Percentiles rank a stretch among this genome's conserved stretches.
These are phyloP conservation scores for Forficula auricularia DNA, from an alignment of 1,140 invertebrate species.

Conservation along the genomic window DNA sequence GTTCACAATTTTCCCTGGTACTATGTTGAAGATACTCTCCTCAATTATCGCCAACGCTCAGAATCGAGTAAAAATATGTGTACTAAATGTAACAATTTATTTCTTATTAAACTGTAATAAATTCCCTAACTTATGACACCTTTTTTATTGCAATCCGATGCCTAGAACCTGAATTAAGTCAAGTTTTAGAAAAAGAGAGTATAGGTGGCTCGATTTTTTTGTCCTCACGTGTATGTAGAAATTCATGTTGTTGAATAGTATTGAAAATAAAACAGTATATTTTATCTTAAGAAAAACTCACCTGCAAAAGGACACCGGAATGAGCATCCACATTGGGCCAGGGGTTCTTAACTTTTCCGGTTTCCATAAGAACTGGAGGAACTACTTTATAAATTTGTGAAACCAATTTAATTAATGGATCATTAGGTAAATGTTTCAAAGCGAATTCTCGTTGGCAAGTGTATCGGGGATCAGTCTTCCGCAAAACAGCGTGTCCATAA, in stretches of 20 bases:
- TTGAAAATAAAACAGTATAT: not conserved
- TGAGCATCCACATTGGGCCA: constrained; percentile 99
- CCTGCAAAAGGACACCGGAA: constrained; percentile 78
- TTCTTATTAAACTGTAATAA: too few relatives aligned
- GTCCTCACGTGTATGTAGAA: too few relatives aligned
- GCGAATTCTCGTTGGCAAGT: constrained; percentile 91
- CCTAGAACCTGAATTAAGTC: too few relatives aligned
- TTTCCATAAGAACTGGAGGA: constrained; percentile 78
- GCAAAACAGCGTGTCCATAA: constrained; percentile 89
- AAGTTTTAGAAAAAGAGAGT: too few relatives aligned
- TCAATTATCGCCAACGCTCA: too few relatives aligned
- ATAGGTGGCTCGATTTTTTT: too few relatives aligned
- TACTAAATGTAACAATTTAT: too few relatives aligned
- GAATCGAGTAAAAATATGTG: too few relatives aligned
- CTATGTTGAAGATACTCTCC: too few relatives aligned
- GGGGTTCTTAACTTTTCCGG: constrained; percentile 95
- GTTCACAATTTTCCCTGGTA: too few relatives aligned
- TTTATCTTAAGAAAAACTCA: constrained; percentile 18
- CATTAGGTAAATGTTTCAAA: constrained; percentile 81
- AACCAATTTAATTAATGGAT: constrained; percentile 80
- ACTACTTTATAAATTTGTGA: constrained; percentile 87
- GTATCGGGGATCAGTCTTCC: constrained; percentile 91
- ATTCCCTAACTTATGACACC: too few relatives aligned
- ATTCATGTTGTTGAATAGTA: not conserved
- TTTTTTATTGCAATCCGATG: too few relatives aligned